Conservation (phyloP, 2,113 vertebrate genomes). For the human region GRCh38 chr15:54116001-54116500, state of each 20-base stretch:
- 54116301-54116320: not conserved
- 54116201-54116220: not conserved
- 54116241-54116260: not conserved
- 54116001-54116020: not conserved
- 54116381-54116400: not conserved
- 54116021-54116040: not conserved
- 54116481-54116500: not conserved
- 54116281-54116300: not conserved
- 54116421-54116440: not conserved
- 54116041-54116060: not conserved
- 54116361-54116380: not conserved
- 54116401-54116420: not conserved
- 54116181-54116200: not conserved
- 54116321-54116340: not conserved
- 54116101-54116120: accelerated
- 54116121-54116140: not conserved
- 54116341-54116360: not conserved
- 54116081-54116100: not conserved
- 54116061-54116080: not conserved
- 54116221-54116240: not conserved
- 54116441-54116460: not conserved
- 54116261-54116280: not conserved
- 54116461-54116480: not conserved
- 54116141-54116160: not conserved
- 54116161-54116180: not conserved